These are phyloP conservation scores for Frankliniella fusca DNA, from an alignment of 2,888 invertebrate genomes.

Conservation along the genomic window DNA sequence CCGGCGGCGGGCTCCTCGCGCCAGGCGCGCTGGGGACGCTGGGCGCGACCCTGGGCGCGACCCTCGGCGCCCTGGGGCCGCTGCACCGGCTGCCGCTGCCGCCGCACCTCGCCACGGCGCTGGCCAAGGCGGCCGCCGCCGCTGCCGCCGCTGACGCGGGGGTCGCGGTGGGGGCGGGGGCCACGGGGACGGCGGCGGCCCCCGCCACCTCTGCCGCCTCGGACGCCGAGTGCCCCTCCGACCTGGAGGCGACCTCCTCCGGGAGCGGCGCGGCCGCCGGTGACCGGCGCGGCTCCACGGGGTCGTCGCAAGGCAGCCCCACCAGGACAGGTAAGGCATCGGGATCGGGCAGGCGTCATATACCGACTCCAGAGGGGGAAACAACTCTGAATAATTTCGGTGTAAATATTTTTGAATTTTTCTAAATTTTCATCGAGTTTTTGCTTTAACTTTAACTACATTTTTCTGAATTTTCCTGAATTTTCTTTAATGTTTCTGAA, in stretches of 20 bases:
- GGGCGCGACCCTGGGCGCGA: too few relatives aligned
- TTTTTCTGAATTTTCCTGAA: too few relatives aligned
- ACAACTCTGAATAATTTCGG: too few relatives aligned
- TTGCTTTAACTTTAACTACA: too few relatives aligned
- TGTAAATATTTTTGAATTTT: too few relatives aligned
- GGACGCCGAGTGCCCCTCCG: constrained; percentile 19
- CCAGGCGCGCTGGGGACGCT: too few relatives aligned
- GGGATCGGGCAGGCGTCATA: too few relatives aligned
- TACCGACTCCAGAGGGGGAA: too few relatives aligned
- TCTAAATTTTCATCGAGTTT: too few relatives aligned
- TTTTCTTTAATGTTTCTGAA: too few relatives aligned
- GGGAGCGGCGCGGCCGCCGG: neutral
- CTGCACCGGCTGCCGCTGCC: constrained; percentile 39
- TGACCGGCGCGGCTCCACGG: neutral
- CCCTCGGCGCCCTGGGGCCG: neutral
- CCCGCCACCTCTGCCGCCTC: neutral
- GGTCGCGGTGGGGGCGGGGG: constrained; percentile 14
- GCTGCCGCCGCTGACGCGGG: neutral
- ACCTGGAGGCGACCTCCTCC: constrained; percentile 22
- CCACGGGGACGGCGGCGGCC: neutral
- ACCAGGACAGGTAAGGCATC: constrained; percentile 29
- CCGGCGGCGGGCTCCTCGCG: too few relatives aligned
- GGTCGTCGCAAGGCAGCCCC: constrained; percentile 36
- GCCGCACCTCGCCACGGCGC: constrained; percentile 31
- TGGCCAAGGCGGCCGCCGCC: constrained; percentile 14